Percentiles rank a stretch among this genome's conserved stretches.
These are phyloP conservation scores for Hemiprocne comata DNA, from an alignment of 2,113 vertebrate species.

Conservation along the genomic window DNA sequence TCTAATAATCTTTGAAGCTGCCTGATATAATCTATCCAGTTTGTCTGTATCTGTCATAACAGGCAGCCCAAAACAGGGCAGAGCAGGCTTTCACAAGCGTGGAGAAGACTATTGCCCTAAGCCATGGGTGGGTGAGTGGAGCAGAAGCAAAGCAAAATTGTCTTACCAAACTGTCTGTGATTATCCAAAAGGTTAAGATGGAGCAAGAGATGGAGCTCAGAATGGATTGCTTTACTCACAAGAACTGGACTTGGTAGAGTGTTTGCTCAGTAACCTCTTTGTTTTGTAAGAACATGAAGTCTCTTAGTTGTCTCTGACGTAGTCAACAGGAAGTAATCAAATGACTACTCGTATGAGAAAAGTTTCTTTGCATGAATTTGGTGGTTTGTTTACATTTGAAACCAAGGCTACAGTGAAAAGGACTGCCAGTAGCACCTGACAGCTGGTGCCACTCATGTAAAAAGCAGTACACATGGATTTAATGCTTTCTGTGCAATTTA, in stretches of 20 bases:
- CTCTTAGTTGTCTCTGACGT: neutral
- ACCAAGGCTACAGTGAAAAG: neutral
- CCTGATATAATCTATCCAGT: neutral
- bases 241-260: neutral
- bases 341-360: neutral
- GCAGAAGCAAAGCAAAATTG: neutral
- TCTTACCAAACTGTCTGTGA: neutral
- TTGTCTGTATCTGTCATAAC: neutral
- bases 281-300: neutral
- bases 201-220: neutral
- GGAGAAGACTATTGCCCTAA: neutral
- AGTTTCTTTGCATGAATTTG: neutral
- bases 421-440: neutral
- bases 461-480: neutral
- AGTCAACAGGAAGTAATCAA: neutral
- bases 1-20: neutral
- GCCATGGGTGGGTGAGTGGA: neutral
- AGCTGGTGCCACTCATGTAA: neutral
- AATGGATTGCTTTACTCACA: neutral
- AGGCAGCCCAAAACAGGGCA: neutral
- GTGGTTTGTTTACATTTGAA: neutral
- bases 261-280: neutral
- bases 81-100: rapidly evolving
- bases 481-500: neutral
- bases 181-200: neutral